Evolutionary conservation across 2,113 vertebrate genomes (phyloP).

Genomic region (Etia nguti): DNA sequence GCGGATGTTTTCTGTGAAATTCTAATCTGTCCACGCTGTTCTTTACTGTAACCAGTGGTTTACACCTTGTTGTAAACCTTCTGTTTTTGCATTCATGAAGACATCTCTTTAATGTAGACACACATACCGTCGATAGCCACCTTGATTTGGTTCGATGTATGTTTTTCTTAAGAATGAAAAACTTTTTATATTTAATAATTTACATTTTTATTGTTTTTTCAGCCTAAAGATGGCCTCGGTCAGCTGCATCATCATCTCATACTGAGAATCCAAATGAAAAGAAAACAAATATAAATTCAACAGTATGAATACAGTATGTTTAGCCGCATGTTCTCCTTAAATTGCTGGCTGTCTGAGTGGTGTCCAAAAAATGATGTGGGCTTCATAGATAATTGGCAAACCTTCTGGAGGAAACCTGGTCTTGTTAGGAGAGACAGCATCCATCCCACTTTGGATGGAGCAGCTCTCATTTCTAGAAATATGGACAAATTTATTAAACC

Average conservation of each 20-base stretch:
- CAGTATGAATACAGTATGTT: neutral
- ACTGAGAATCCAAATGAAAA: neutral
- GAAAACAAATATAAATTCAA: neutral
- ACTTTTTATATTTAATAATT: neutral
- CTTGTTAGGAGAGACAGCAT: too few species aligned
- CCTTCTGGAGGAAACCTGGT: too few species aligned
- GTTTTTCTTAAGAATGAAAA: neutral
- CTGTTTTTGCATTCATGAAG: neutral
- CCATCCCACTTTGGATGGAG: too few species aligned
- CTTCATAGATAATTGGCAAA: too few species aligned
- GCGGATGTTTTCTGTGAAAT: neutral
- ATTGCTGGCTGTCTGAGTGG: too few species aligned
- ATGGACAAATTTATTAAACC: too few species aligned
- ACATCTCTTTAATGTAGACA: neutral
- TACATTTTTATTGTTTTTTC: neutral
- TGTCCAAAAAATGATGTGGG: too few species aligned
- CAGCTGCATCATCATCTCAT: neutral
- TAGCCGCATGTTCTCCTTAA: too few species aligned
- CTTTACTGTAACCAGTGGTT: neutral
- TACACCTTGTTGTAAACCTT: neutral
- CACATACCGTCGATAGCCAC: neutral
- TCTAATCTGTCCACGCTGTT: neutral
- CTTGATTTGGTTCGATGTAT: accelerated
- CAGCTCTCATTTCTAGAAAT: too few species aligned
- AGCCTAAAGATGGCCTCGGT: neutral